Percentiles rank a stretch among this genome's conserved stretches.
Evolutionary conservation across 2,797 vertebrate genomes (phyloP).

Genomic region (Ciconia nigra): DNA sequence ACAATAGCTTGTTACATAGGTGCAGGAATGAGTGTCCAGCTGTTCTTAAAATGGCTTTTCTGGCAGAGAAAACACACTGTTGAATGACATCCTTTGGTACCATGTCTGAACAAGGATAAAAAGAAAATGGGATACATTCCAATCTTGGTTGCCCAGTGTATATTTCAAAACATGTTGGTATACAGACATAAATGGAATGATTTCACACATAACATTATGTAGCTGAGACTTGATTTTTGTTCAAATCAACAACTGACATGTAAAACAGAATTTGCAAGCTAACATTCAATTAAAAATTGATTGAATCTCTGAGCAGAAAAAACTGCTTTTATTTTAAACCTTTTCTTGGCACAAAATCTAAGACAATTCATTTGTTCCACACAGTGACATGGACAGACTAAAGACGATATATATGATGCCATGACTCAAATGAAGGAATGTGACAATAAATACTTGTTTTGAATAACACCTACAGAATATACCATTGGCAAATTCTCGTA

Average conservation of each 20-base stretch:
- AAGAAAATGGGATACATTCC: not conserved
- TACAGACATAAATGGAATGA: not conserved
- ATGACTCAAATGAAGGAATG: not conserved
- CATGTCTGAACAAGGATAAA: not conserved
- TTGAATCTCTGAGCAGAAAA: not conserved
- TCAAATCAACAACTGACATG: not conserved
- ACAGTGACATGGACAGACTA: not conserved
- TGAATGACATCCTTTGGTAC: not conserved
- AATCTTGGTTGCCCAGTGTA: not conserved
- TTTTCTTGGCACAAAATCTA: not conserved
- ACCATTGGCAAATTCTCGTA: not conserved
- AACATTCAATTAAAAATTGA: not conserved
- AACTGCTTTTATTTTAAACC: not conserved
- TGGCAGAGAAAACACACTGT: not conserved
- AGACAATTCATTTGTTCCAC: not conserved
- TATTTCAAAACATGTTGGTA: not conserved
- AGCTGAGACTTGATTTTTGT: not conserved
- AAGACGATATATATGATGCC: rapidly evolving
- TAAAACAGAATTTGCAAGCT: not conserved
- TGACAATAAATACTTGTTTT: not conserved
- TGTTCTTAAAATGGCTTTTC: not conserved
- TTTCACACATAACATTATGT: not conserved
- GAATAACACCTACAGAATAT: not conserved
- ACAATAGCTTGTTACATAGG: not conserved
- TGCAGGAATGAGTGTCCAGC: not conserved